Conservation (phyloP, 1,140 invertebrate genomes). For the Cydia pomonella region DNA sequence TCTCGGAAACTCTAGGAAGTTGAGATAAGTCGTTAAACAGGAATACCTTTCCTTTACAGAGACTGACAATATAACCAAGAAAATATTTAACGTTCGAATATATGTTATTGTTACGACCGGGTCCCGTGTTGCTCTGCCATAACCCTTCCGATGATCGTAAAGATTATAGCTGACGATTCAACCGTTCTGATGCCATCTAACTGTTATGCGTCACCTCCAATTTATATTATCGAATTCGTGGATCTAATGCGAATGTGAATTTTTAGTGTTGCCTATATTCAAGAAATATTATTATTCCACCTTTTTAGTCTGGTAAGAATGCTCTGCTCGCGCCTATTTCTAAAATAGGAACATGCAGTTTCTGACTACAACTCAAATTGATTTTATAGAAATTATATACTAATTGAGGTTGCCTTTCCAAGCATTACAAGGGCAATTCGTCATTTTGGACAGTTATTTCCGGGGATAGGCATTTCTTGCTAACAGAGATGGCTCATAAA, state of each 20-base stretch:
- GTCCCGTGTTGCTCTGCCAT: slow-evolving; percentile 2
- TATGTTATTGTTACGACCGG: slow-evolving; percentile 13
- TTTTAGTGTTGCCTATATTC: not conserved
- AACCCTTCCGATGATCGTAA: slow-evolving; percentile 27
- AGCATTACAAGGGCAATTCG: not conserved
- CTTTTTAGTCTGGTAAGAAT: too few species aligned
- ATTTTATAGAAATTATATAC: not conserved
- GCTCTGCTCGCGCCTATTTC: too few species aligned
- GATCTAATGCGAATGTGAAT: not conserved
- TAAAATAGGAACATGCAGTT: too few species aligned
- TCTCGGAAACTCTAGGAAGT: not conserved
- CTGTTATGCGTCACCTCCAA: slow-evolving; percentile 25
- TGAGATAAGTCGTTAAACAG: not conserved
- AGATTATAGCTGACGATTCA: slow-evolving; percentile 29
- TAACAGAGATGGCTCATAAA: slow-evolving; percentile 19
- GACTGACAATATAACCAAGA: not conserved
- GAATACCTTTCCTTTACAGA: not conserved
- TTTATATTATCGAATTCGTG: slow-evolving; percentile 30
- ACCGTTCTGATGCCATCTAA: slow-evolving; percentile 15
- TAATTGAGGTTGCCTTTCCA: not conserved
- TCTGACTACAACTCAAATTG: too few species aligned
- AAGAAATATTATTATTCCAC: not conserved
- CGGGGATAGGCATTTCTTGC: slow-evolving; percentile 13
- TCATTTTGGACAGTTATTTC: slow-evolving; percentile 16
- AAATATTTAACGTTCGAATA: not conserved